Evolutionary conservation across 2,113 vertebrate genomes (phyloP), one percentile per base, ranked within the genome.

Genomic region (Lepus timidus): DNA sequence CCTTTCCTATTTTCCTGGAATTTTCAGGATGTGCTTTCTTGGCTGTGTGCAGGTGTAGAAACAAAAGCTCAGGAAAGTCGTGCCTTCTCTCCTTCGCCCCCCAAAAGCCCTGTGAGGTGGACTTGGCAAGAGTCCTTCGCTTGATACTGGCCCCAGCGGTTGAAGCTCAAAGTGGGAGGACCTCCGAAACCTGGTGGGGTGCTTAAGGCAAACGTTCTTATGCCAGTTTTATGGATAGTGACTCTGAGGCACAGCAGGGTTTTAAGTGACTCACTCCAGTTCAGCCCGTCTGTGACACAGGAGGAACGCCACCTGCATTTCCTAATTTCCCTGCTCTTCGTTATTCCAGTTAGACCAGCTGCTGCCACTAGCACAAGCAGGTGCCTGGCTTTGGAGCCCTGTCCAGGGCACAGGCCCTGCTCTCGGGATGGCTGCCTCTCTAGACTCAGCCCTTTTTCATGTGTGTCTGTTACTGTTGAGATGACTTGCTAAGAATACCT

Each of bases 301-400:
- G 8, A 61, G 52, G 14, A 88, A 65, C 95, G 91, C 61, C 87
- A 81, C 11, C 16, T 87, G 22, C 1, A 19, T 89, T 89, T 86
- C 65, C 62, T 70, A 68, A 90, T 91, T 93, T 91, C 67, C 44
- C 76, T 85, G 94, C 39, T 39, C 90, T 70, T 17, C 65, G 90
- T 84, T 83, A 74, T 90, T 96, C 96, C 83, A 55, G 92, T 90
- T 92, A 39, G 29, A 92, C 90, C 90, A 82, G 94, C 33, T 90
- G 49, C 44, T 62, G 64, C 81, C 78, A 88, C 11, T 29, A 89
- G 64, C 64, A 73, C 39, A 80, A 71, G 52, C 81, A 84, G 61
- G 7, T 13, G 67, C 55, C 7, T 51, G 29, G 27, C 92, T 93
- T 81, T 91, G 65, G 95, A 82, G 62, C 14, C 19, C 36, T 87